Percentiles rank a stretch among this genome's conserved stretches.
Evolutionary conservation across 1,140 invertebrate genomes (phyloP).

Genomic region (Thalassaphorura encarpata): DNA sequence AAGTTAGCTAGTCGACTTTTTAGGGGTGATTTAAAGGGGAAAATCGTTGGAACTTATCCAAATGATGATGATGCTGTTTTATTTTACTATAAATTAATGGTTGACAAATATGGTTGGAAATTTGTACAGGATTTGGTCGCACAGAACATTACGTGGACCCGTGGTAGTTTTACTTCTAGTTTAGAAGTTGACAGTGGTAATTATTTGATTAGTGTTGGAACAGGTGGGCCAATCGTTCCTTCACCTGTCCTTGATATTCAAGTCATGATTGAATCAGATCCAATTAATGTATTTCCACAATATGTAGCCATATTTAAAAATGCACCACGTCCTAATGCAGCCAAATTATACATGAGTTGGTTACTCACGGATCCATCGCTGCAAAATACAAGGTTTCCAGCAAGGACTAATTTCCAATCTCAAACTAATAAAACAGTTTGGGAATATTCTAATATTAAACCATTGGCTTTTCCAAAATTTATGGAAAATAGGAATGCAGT

Average conservation of each 20-base stretch:
- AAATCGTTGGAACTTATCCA: slow-evolving; percentile 15
- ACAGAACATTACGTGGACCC: slow-evolving; percentile 5
- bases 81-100: slow-evolving; percentile 8
- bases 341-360: slow-evolving; percentile 24
- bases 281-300: slow-evolving; percentile 16
- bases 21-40: slow-evolving; percentile 4
- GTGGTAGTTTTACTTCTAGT: background rate
- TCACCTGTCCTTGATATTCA: background rate
- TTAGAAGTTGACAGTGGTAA: background rate
- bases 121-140: slow-evolving; percentile 1
- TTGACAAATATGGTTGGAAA: slow-evolving; percentile 16
- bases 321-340: slow-evolving; percentile 4
- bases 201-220: background rate
- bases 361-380: background rate
- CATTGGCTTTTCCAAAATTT: slow-evolving; percentile 10
- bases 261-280: slow-evolving; percentile 7
- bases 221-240: background rate
- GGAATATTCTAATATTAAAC: slow-evolving; percentile 8
- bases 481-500: slow-evolving; percentile 1
- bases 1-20: slow-evolving; percentile 6
- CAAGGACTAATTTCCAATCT: slow-evolving; percentile 7
- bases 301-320: slow-evolving; percentile 16
- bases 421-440: background rate
- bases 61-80: slow-evolving; percentile 25
- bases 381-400: background rate